Conservation (phyloP, 2,888 invertebrate genomes). For the Allacma fusca region DNA sequence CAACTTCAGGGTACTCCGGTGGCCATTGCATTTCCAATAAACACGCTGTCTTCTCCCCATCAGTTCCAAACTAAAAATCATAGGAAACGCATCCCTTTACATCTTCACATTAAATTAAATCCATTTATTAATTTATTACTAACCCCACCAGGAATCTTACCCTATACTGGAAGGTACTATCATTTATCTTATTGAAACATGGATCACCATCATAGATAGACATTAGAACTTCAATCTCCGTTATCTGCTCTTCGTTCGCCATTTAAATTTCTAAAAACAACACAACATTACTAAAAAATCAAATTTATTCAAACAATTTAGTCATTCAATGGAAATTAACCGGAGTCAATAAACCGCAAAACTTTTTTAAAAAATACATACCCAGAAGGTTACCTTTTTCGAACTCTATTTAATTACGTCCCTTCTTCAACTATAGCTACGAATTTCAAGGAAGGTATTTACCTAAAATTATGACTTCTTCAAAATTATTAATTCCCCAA, state of each 20-base stretch:
- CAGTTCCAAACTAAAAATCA: slow-evolving; percentile 78
- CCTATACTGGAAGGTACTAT: slow-evolving; percentile 88
- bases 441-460: too few species aligned
- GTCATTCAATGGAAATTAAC: too few species aligned
- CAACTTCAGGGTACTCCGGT: slow-evolving; percentile 82
- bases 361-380: too few species aligned
- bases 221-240: slow-evolving; percentile 87
- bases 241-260: slow-evolving; percentile 74
- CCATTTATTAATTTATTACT: neutral
- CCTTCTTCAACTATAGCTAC: too few species aligned
- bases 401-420: too few species aligned
- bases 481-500: too few species aligned
- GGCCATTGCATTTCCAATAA: slow-evolving; percentile 89
- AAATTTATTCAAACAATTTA: neutral
- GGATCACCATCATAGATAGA: slow-evolving; percentile 95
- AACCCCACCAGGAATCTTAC: slow-evolving; percentile 66
- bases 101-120: neutral
- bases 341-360: too few species aligned
- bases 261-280: neutral
- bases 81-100: neutral
- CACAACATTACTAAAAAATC: neutral
- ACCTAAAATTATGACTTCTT: too few species aligned
- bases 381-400: too few species aligned
- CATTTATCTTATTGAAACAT: slow-evolving; percentile 80
- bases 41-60: slow-evolving; percentile 80